Percentiles rank a stretch among this genome's conserved stretches.
phyloP scores from a whole-genome alignment of 2,113 vertebrate genomes.

The Boulengeromyrus knoepffleri region DNA sequence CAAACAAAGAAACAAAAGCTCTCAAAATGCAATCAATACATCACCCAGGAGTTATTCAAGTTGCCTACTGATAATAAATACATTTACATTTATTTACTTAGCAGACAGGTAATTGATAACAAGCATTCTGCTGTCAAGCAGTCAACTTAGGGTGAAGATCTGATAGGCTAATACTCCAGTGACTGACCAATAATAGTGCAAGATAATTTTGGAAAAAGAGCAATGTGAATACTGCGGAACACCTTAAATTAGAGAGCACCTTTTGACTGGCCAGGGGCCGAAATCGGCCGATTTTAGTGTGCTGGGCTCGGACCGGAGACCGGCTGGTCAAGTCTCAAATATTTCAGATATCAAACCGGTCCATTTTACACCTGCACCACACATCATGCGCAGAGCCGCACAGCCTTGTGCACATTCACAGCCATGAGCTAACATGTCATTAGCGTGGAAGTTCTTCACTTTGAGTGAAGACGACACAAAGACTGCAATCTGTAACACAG shows the following conservation, averaged over 20 bases:
- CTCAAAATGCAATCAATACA: neutral
- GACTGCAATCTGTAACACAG: too few species aligned
- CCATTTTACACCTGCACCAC: too few species aligned
- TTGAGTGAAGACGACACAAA: too few species aligned
- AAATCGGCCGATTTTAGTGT: too few species aligned
- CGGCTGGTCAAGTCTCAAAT: too few species aligned
- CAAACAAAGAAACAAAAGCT: neutral
- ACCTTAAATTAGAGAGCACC: neutral
- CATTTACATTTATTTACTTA: neutral
- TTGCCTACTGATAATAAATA: neutral
- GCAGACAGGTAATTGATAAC: neutral
- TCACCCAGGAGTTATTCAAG: neutral
- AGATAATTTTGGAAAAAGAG: neutral
- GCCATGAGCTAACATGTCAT: too few species aligned
- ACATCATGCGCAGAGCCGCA: too few species aligned
- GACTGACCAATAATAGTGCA: neutral
- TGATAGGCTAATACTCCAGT: neutral
- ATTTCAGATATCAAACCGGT: too few species aligned
- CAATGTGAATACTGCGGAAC: neutral
- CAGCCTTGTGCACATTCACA: too few species aligned
- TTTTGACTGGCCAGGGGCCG: too few species aligned
- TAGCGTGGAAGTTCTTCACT: too few species aligned
- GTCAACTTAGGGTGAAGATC: neutral
- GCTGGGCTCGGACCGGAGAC: too few species aligned
- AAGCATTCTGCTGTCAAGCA: neutral